Evolutionary conservation across 92 coral and sea anemone genomes (phyloP).

Genomic region (Porites divaricata): DNA sequence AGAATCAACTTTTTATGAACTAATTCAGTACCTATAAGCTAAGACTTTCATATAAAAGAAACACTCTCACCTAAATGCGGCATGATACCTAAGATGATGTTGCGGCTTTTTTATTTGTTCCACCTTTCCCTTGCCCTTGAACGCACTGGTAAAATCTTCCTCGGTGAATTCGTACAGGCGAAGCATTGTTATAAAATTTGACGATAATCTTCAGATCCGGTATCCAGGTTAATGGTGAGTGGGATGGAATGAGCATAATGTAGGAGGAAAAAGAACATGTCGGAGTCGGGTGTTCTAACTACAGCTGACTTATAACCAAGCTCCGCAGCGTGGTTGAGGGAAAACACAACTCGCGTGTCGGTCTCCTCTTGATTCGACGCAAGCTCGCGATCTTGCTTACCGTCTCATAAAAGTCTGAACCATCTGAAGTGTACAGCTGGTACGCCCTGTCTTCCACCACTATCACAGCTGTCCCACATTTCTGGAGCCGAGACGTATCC

Average conservation of each 20-base stretch:
- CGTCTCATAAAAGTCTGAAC: slow-evolving; percentile 31
- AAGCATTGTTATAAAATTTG: slow-evolving; percentile 35
- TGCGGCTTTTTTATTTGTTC: slow-evolving; percentile 48
- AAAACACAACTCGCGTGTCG: slow-evolving; percentile 64
- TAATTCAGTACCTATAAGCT: background rate
- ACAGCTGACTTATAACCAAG: slow-evolving; percentile 63
- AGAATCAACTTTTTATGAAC: background rate
- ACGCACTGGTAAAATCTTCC: slow-evolving; percentile 66
- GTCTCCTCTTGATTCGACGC: slow-evolving; percentile 70
- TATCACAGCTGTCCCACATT: slow-evolving; percentile 39
- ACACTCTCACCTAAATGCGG: slow-evolving; percentile 39
- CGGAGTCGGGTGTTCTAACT: slow-evolving; percentile 67
- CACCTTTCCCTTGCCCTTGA: slow-evolving; percentile 67
- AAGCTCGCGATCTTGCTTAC: slow-evolving; percentile 38
- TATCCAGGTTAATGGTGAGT: slow-evolving; percentile 60
- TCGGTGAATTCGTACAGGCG: slow-evolving; percentile 66
- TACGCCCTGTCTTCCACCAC: slow-evolving; percentile 43
- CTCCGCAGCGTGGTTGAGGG: slow-evolving; percentile 36
- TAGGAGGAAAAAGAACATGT: slow-evolving; percentile 58
- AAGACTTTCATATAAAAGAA: background rate
- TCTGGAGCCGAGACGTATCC: slow-evolving; percentile 23
- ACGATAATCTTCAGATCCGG: slow-evolving; percentile 60
- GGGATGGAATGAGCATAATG: slow-evolving; percentile 61
- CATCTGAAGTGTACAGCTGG: background rate
- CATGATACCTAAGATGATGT: slow-evolving; percentile 29